A percentile compares a stretch with the other conserved stretches of the same genome.
These are phyloP conservation scores for Agonopterix heracliana DNA, from an alignment of 2,888 invertebrate species.

Conservation along the genomic window DNA sequence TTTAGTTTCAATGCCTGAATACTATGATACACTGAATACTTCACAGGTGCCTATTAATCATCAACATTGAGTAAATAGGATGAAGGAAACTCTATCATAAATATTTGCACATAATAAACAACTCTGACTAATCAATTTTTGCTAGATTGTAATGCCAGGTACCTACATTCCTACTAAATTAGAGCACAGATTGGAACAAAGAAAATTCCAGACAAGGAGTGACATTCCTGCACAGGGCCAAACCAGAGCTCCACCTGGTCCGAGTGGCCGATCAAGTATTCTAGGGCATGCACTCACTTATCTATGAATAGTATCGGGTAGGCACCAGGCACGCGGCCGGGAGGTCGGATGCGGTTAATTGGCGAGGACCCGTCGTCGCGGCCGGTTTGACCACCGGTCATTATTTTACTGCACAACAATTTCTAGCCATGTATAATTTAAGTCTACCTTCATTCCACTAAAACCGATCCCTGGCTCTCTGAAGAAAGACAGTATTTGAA, in stretches of 20 bases:
- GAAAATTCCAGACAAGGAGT: slow-evolving; percentile 12
- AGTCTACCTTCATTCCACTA: background rate
- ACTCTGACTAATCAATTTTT: no score
- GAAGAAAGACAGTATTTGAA: no score
- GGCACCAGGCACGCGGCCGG: slow-evolving; percentile 38
- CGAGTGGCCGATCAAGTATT: slow-evolving; percentile 11
- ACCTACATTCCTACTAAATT: background rate
- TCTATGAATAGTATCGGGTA: slow-evolving; percentile 49
- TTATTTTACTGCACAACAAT: slow-evolving; percentile 61
- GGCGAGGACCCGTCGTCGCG: slow-evolving; percentile 56
- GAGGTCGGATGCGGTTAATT: slow-evolving; percentile 71
- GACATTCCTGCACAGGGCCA: slow-evolving; percentile 4
- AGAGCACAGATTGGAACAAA: slow-evolving; percentile 7
- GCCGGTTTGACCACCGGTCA: slow-evolving; percentile 57
- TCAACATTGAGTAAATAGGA: no score
- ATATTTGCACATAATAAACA: no score
- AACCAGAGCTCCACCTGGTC: slow-evolving; percentile 4
- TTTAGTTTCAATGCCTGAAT: no score
- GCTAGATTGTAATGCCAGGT: no score
- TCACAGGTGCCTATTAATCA: no score
- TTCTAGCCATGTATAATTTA: slow-evolving; percentile 29
- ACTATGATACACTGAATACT: no score
- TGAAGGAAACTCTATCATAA: no score
- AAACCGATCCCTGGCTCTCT: no score
- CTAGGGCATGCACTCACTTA: slow-evolving; percentile 19